Evolutionary conservation across 1,140 invertebrate genomes (phyloP), one percentile per base, ranked within the genome.

Genomic region (Vanessa atalanta): DNA sequence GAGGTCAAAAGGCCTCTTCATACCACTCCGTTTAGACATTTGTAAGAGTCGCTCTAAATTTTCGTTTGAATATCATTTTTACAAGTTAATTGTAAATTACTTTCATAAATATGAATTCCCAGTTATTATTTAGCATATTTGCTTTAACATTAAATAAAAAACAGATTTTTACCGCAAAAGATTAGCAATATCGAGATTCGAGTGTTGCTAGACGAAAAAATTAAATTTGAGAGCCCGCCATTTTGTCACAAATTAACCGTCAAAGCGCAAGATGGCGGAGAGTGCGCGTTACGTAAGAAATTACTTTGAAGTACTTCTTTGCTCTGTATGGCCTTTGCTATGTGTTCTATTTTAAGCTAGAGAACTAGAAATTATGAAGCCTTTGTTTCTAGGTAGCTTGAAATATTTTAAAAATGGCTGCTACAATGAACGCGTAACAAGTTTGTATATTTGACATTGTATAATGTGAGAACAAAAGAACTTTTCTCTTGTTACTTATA

Each of bases 171-270:
- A 43, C 9, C 9, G 37, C 37, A 9, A 43, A 43, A 43, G 37
- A 43, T 43, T 43, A 43, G 37, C 6, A 6, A 43, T 9, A 43
- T 43, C 37, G 31, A 5, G 31, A 7, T 5, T 37, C 20, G 26
- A 43, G 37, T 43, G 37, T 43, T 43, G 37, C 11, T 23, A 66
- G 20, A 14, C 37, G 26, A n/a, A 37, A 23, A 9, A 43, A n/a
- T 14, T 43, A 68, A 51, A 55, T 53, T 71, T 26, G 60, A 23
- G 47, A 13, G 53, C 3, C 65, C 23, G 69, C 65, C 74, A 76
- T 76, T 47, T 76, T 71, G 74, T 76, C 37, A 55, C 60, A 61
- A 76, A 72, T 76, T 76, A 66, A 47, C 74, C 51, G 51, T 53
- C 66, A 53, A 37, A 68, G 55, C 26, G 23, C 48, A 76, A 76